Conservation (phyloP, 2,797 vertebrate genomes). For the Astyanax mexicanus region DNA sequence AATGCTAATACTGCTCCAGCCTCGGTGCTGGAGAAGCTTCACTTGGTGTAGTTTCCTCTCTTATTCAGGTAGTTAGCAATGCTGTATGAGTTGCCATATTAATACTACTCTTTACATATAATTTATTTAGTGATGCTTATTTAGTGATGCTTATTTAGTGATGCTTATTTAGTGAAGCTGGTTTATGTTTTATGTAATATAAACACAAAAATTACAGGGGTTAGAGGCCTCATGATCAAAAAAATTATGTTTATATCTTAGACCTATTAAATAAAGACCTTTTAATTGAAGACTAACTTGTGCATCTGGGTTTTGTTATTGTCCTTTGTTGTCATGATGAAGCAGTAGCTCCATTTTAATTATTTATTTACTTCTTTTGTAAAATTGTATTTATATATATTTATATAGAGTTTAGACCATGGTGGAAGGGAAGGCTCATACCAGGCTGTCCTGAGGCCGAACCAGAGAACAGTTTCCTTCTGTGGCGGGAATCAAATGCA, state of each 20-base stretch:
- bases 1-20: no score
- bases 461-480: constrained; percentile 50
- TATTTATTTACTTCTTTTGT: background rate
- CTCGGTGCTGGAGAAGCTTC: no score
- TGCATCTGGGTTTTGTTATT: background rate
- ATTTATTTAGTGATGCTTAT: no score
- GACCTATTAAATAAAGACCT: background rate
- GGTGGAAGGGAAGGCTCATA: background rate
- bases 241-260: background rate
- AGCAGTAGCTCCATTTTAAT: background rate
- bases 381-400: no score
- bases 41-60: no score
- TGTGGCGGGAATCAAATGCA: constrained; percentile 66
- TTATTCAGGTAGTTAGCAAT: no score
- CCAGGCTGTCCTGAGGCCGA: constrained; percentile 5
- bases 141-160: no score
- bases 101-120: no score
- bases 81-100: background rate
- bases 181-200: no score
- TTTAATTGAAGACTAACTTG: background rate
- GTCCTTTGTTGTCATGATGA: background rate
- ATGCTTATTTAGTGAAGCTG: no score
- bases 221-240: no score
- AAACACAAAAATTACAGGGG: no score
- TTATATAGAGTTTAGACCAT: background rate